Evolutionary conservation across 2,888 invertebrate genomes (phyloP), one percentile per base, ranked within the genome.

Genomic region (Psylliodes chrysocephalus): DNA sequence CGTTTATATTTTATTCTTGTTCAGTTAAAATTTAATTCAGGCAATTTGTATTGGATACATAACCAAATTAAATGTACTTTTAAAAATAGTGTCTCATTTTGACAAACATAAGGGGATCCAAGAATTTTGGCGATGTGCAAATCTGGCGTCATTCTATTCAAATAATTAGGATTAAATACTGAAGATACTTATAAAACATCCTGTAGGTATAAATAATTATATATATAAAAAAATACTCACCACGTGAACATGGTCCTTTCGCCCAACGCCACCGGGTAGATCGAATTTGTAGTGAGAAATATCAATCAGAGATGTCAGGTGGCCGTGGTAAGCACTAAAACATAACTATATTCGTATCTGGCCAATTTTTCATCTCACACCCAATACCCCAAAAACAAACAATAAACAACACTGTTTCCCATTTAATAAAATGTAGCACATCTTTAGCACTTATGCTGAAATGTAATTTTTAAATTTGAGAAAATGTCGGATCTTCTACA

Each of bases 221-320:
- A 6, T 33, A 10, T 7, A 33, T 2, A 33, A n/a, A 10, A 33
- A 33, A 1, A 33, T 8, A 88, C 91, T 89, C 85, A 93, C 94
- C 86, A 96, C 91, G 79, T 95, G 95, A 71, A 95, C 93, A 86
- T 92, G 91, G 61, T 93, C 91, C 75, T 91, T 91, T 82, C 94
- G 91, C 67, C 90, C 89, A 69, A 91, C 89, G 71, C 92, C 91
- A 75, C 93, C 93, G 61, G 93, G 91, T 77, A 92, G 90, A 83
- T 94, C 93, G 84, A 97, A 95, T 86, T 99, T 99, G 89, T 98
- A 98, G 60, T 98, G 98, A 72, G 98, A 98, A 80, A 99, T 92
- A 85, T 96, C 95, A 86, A 98, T 96, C 83, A 95, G 90, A 67
- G 96, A 93, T 63, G 93, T 93, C 82, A 98, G 89, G 83, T 98